Base-by-base conservation (phyloP, 2,797 vertebrate species). In the Brotula barbata region DNA sequence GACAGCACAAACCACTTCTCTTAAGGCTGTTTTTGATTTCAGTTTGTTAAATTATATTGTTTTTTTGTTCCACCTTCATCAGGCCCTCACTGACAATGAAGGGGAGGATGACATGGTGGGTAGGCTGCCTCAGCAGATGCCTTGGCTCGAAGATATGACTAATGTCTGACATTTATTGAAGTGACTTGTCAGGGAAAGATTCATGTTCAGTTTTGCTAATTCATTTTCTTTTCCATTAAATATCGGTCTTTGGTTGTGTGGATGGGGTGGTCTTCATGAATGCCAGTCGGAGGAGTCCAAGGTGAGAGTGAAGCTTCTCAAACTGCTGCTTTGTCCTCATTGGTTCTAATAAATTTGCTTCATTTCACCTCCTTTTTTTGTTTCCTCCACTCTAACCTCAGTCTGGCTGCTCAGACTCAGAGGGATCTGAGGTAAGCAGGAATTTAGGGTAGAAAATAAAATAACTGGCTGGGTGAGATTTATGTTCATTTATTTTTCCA, bases 101-200 rank as follows among this genome's bases (percentile, higher is more conserved):
- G 84, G 77, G 6, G 79, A 81, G 25, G 85, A 85, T 62, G 42
- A 78, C 61, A 73, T 75, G 90, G 91, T 92, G 85, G 81, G 90
- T 92, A 70, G 50, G 28, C 54, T 22, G 1, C 23, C 39, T 7
- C 14, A 40, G 15, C 14, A 64, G 11, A 8, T 17, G 16, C 22
- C 34, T 6, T 11, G 3, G 6, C 31, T 11, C 31, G 11, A 33
- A 36, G 34, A 5, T 6, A 36, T 15, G n/a, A n/a, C 37, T 39
- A 39, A 15, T 11, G 5, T 15, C 37, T 39, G 3, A 7, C 6
- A 14, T 39, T 36, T 36, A 14, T 11, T 11, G 34, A 6, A 36
- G 10, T 33, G 13, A 36, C 34, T 36, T 14, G 12, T 36, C 9
- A 36, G 13, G 11, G 0, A 0, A 11, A 40, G 7, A 61, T 43